Conservation (phyloP, 2,888 invertebrate species). For the Allolobophora icterica region DNA sequence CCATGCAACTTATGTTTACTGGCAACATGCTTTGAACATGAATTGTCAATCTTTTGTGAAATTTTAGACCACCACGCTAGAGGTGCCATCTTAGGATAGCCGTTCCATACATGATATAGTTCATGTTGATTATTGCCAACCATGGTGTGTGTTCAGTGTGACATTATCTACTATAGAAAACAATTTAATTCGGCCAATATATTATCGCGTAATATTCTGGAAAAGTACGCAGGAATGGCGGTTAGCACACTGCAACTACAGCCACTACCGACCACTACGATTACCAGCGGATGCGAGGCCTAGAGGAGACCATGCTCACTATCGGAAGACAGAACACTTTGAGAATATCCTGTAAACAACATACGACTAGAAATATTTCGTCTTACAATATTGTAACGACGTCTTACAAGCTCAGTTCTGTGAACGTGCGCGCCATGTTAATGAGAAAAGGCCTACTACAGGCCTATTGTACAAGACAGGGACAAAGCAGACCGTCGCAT, state of each 20-base stretch:
- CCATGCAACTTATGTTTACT: neutral
- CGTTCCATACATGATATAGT: neutral
- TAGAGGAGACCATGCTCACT: neutral
- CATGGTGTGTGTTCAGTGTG: neutral
- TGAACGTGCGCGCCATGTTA: neutral
- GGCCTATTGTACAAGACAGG: conserved; percentile 17
- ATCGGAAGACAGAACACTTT: neutral
- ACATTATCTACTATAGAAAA: neutral
- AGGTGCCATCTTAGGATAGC: neutral
- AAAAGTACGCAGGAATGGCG: conserved; percentile 17
- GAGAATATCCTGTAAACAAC: neutral
- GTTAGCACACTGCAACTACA: conserved; percentile 7
- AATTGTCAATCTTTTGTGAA: neutral
- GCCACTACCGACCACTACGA: neutral
- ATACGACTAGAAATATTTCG: neutral
- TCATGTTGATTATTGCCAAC: neutral
- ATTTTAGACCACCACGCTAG: neutral
- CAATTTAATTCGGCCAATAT: conserved; percentile 14
- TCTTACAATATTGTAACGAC: neutral
- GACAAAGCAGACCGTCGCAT: neutral
- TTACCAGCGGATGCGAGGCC: neutral
- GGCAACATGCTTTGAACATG: neutral
- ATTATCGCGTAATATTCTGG: neutral
- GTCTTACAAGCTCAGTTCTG: neutral
- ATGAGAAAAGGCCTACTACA: conserved; percentile 1